phyloP scores from a whole-genome alignment of 2,888 invertebrate species.

The Tribolium freemani region DNA sequence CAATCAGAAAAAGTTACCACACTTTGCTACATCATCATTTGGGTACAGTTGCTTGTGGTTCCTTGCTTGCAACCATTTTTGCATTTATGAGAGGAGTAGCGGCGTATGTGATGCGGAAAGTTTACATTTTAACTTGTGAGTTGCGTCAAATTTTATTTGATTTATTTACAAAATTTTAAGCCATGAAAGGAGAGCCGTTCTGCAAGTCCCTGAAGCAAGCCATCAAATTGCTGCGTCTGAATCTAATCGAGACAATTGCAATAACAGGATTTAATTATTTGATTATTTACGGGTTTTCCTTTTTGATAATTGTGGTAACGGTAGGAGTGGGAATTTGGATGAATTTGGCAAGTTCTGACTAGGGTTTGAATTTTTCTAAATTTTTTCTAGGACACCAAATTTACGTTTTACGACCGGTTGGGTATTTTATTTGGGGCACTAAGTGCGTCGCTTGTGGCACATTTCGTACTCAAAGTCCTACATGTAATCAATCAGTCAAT shows the following conservation, averaged over 20 bases:
- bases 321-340: constrained; percentile 3
- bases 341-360: background rate
- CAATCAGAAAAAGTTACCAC: background rate
- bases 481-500: background rate
- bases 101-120: background rate
- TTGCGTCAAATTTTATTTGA: background rate
- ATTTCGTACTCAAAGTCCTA: background rate
- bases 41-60: constrained; percentile 15
- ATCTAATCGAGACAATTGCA: background rate
- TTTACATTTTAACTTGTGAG: constrained; percentile 8
- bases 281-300: background rate
- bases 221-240: background rate
- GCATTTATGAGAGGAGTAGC: background rate
- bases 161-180: constrained; percentile 1
- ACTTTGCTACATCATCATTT: background rate
- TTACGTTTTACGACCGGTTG: background rate
- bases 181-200: background rate
- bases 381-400: background rate
- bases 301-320: background rate
- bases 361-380: background rate
- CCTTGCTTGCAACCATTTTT: background rate
- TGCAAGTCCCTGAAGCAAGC: background rate
- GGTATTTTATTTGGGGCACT: background rate
- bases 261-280: constrained; percentile 19
- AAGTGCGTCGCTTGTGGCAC: background rate